These are phyloP conservation scores for Drosophila colorata DNA, from an alignment of 2,888 invertebrate species.

Conservation along the genomic window DNA sequence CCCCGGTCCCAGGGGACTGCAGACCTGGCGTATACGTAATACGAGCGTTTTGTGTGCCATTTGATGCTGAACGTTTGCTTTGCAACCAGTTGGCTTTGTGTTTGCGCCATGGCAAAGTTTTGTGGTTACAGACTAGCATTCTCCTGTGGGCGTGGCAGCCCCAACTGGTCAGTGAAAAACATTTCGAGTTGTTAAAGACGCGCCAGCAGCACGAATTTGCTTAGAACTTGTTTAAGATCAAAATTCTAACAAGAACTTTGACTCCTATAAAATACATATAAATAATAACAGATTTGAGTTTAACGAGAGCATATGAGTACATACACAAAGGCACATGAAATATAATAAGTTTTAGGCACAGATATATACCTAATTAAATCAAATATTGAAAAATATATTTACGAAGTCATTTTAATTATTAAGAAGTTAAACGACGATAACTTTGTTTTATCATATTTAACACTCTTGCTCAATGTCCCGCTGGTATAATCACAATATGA, in stretches of 20 bases:
- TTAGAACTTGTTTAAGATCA: background rate
- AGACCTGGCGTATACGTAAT: slow-evolving; percentile 54
- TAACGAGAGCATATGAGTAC: too few relatives aligned
- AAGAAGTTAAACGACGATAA: too few relatives aligned
- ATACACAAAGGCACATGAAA: too few relatives aligned
- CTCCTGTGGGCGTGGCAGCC: slow-evolving; percentile 17
- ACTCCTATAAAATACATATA: too few relatives aligned
- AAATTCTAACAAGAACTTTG: background rate
- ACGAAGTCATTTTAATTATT: too few relatives aligned
- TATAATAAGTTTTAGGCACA: too few relatives aligned
- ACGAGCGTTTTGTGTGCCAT: slow-evolving; percentile 75
- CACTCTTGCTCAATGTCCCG: too few relatives aligned
- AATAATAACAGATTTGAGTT: too few relatives aligned
- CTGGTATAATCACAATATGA: too few relatives aligned
- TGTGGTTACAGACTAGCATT: slow-evolving; percentile 38
- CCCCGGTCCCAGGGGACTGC: slow-evolving; percentile 3
- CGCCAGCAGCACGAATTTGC: background rate
- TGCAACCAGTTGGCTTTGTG: slow-evolving; percentile 39
- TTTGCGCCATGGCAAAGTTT: slow-evolving; percentile 44
- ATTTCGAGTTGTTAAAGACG: slow-evolving; percentile 8
- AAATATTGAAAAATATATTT: too few relatives aligned
- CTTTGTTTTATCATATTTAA: too few relatives aligned
- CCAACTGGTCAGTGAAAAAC: slow-evolving; percentile 10
- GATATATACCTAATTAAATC: too few relatives aligned
- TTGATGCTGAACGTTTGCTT: slow-evolving; percentile 53